Conservation (phyloP, 2,113 vertebrate species). For the Tautogolabrus adspersus region DNA sequence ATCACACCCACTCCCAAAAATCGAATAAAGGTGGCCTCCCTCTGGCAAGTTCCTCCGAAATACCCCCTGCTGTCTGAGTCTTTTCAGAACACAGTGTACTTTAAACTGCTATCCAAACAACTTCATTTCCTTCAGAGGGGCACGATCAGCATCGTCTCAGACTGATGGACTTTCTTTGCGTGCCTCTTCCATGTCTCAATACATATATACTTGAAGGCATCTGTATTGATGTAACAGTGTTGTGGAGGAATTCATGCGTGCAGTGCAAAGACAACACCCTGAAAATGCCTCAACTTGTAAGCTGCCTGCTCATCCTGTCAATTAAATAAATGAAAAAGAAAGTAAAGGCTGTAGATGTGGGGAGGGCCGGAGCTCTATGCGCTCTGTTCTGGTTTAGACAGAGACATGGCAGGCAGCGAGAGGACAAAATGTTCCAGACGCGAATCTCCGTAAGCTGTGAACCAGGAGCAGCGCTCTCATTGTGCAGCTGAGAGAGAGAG, state of each 20-base stretch:
- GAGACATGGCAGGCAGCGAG: constrained; percentile 43
- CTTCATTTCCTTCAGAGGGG: constrained; percentile 18
- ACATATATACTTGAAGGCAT: background rate
- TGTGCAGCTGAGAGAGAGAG: constrained; percentile 38
- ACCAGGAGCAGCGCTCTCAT: constrained; percentile 39
- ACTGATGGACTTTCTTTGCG: background rate
- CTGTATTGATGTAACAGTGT: background rate
- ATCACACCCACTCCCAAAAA: constrained; percentile 20
- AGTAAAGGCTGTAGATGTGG: background rate
- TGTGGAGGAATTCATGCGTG: background rate
- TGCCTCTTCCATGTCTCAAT: too few species aligned
- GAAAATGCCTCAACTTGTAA: constrained; percentile 37
- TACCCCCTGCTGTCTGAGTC: constrained; percentile 18
- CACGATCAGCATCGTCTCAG: background rate
- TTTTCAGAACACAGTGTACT: constrained; percentile 33
- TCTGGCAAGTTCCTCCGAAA: background rate
- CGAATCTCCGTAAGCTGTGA: constrained; percentile 51
- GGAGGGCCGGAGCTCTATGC: constrained; percentile 7
- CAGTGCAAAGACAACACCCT: constrained; percentile 18
- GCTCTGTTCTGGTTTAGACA: constrained; percentile 51
- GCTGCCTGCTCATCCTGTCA: constrained; percentile 9
- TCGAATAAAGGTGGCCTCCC: constrained; percentile 25
- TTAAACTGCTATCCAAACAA: constrained; percentile 17
- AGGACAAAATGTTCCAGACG: constrained; percentile 77
- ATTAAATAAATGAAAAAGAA: background rate